phyloP scores from a whole-genome alignment of 1,140 invertebrate genomes.

The Megalonaias nervosa region DNA sequence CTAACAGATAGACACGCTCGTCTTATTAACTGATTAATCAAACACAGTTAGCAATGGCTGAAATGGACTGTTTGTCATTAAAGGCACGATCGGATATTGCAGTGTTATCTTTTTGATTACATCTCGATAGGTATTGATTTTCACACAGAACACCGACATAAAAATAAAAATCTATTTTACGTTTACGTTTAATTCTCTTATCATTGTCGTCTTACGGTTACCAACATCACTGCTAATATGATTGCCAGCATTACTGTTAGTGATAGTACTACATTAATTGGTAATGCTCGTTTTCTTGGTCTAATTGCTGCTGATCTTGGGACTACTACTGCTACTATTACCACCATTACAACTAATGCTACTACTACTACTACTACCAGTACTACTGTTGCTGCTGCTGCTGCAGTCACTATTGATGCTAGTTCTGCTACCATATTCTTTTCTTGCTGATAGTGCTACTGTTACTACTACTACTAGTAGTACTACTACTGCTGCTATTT shows the following conservation, averaged over 20 bases:
- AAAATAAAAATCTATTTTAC: too few relatives aligned
- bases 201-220: not conserved
- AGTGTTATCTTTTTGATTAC: too few relatives aligned
- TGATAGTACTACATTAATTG: not conserved
- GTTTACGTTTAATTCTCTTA: too few relatives aligned
- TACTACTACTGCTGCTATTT: not conserved
- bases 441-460: not conserved
- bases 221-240: not conserved
- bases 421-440: not conserved
- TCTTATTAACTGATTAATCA: too few relatives aligned
- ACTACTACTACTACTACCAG: not conserved
- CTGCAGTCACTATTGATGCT: not conserved
- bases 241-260: not conserved
- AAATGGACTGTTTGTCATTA: too few relatives aligned
- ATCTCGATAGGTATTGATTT: too few relatives aligned
- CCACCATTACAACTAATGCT: not conserved
- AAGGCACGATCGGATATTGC: too few relatives aligned
- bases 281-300: not conserved
- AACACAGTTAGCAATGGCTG: too few relatives aligned
- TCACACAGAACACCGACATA: too few relatives aligned
- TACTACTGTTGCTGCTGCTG: not conserved
- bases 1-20: too few relatives aligned
- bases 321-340: not conserved
- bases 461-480: not conserved
- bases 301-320: too few relatives aligned